These are phyloP conservation scores for Oreohelix idahoensis DNA, from an alignment of 1,140 invertebrate species.

Conservation along the genomic window DNA sequence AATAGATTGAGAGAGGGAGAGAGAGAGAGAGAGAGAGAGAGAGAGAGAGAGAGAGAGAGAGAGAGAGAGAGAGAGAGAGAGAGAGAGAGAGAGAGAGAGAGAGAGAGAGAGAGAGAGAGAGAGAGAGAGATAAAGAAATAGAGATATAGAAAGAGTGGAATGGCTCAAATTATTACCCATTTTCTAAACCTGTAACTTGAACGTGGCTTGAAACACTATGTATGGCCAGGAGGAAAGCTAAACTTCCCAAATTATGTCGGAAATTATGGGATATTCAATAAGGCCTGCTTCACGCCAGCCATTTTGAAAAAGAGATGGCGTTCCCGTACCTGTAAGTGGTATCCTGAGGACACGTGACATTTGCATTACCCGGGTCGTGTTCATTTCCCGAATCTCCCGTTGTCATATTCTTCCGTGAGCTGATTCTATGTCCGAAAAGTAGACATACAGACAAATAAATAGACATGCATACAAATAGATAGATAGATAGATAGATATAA, in stretches of 20 bases:
- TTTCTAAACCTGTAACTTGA: not conserved
- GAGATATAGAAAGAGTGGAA: no score
- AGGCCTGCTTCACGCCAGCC: not conserved
- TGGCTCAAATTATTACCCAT: no score
- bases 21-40: not conserved
- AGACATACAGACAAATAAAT: no score
- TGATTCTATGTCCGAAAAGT: no score
- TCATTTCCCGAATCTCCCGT: not conserved
- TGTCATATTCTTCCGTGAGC: no score
- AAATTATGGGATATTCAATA: slow-evolving; percentile 13
- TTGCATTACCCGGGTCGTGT: not conserved
- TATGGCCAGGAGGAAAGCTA: not conserved
- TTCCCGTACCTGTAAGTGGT: not conserved
- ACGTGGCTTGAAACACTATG: not conserved
- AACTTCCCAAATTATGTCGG: not conserved
- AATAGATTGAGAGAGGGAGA: not conserved
- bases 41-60: not conserved
- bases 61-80: not conserved
- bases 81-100: not conserved
- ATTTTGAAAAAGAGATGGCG: not conserved
- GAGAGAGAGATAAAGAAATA: no score
- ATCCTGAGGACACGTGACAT: not conserved
- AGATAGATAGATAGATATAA: no score
- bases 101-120: no score
- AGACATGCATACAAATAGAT: no score